phyloP scores from a whole-genome alignment of 2,113 vertebrate genomes.

The Potamarius usumacintae region DNA sequence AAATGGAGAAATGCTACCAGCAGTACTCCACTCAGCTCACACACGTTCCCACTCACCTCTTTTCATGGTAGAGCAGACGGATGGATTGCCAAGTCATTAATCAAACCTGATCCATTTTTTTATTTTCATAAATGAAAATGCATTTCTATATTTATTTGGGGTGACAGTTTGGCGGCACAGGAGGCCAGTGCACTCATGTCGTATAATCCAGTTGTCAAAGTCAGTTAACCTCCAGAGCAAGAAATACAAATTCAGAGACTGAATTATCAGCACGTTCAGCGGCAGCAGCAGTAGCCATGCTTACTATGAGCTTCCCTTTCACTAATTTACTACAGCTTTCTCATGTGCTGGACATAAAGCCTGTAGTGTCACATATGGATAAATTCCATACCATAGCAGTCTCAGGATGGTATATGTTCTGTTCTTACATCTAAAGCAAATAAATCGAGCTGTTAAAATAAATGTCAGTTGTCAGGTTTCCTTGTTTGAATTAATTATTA shows the following conservation, averaged over 20 bases:
- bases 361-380: slow-evolving; percentile 2
- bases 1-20: slow-evolving; percentile 53
- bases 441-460: slow-evolving; percentile 14
- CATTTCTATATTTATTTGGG: slow-evolving; percentile 61
- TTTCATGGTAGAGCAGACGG: slow-evolving; percentile 55
- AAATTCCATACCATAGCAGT: not conserved
- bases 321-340: not conserved
- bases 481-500: slow-evolving; percentile 18
- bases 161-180: slow-evolving; percentile 54
- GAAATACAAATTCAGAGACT: slow-evolving; percentile 42
- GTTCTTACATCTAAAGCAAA: not conserved
- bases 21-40: slow-evolving; percentile 29
- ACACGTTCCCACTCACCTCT: slow-evolving; percentile 41
- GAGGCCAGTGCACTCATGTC: slow-evolving; percentile 55
- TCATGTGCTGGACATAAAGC: not conserved
- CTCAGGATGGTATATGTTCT: slow-evolving; percentile 7
- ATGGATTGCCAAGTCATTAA: slow-evolving; percentile 62
- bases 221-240: slow-evolving; percentile 48
- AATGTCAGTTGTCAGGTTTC: not conserved
- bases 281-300: not conserved
- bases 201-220: slow-evolving; percentile 65
- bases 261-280: slow-evolving; percentile 48
- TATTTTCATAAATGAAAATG: slow-evolving; percentile 52
- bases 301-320: not conserved
- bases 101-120: slow-evolving; percentile 56